phyloP scores from a whole-genome alignment of 2,797 vertebrate genomes.

The Sarcoramphus papa region DNA sequence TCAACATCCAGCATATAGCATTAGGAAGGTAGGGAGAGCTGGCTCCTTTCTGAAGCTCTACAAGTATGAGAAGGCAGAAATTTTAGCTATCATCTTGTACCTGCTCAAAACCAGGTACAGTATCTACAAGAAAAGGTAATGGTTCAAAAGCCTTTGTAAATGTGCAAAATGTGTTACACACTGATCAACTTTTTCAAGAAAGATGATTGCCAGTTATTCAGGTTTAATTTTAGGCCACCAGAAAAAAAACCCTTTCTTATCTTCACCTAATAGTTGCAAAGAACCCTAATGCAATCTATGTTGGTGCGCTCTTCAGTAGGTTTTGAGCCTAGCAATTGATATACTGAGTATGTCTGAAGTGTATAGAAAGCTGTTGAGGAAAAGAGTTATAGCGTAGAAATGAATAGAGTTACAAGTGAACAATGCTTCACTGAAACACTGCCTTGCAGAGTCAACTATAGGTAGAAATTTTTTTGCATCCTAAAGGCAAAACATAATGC shows the following conservation, averaged over 20 bases:
- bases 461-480: neutral
- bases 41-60: neutral
- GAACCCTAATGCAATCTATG: rapidly evolving
- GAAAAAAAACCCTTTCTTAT: neutral
- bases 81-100: neutral
- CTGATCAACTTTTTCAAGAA: neutral
- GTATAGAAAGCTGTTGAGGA: neutral
- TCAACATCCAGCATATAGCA: neutral
- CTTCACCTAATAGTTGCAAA: neutral
- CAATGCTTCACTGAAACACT: neutral
- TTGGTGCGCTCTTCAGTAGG: neutral
- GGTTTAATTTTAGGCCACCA: neutral
- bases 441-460: neutral
- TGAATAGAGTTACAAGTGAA: neutral
- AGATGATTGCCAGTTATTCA: neutral
- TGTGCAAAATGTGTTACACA: neutral
- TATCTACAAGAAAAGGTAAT: neutral
- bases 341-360: neutral
- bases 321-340: neutral
- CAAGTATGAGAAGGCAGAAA: neutral
- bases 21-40: neutral
- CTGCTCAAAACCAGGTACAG: neutral
- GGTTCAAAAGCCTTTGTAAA: neutral
- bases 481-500: neutral
- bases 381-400: neutral